Conservation (phyloP, 2,888 invertebrate genomes). For the Apodemia mormo region DNA sequence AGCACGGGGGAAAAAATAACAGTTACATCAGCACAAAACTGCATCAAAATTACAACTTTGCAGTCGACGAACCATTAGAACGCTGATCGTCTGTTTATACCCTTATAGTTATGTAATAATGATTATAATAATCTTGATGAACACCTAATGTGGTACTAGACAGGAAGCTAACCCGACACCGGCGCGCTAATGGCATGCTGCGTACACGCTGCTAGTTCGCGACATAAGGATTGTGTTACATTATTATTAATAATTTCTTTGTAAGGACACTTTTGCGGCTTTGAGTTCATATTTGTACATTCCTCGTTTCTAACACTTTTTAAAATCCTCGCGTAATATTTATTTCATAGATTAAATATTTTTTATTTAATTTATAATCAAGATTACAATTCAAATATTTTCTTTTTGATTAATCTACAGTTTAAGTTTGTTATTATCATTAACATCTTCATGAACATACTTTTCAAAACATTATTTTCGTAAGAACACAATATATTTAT, state of each 20-base stretch:
- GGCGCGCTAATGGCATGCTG: conserved; percentile 54
- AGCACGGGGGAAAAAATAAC: no score
- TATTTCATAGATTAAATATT: no score
- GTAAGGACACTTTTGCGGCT: conserved; percentile 6
- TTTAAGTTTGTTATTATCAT: no score
- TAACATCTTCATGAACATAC: no score
- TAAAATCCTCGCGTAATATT: no score
- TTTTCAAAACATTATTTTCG: no score
- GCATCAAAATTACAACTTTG: no score
- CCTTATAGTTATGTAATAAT: not conserved
- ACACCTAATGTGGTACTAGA: conserved; percentile 37
- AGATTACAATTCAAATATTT: no score
- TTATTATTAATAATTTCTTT: conserved; percentile 24
- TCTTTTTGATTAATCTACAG: no score
- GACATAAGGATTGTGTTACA: conserved; percentile 37
- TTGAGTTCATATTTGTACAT: not conserved
- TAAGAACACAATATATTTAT: no score
- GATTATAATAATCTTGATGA: not conserved
- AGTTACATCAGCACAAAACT: no score
- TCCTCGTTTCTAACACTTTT: not conserved
- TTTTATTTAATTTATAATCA: no score
- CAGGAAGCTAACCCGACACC: conserved; percentile 68
- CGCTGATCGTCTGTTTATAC: not conserved
- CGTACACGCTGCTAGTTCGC: conserved; percentile 23
- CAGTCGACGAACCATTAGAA: not conserved